Conservation (phyloP, 2,797 vertebrate species). For the Pantherophis vulpinus region DNA sequence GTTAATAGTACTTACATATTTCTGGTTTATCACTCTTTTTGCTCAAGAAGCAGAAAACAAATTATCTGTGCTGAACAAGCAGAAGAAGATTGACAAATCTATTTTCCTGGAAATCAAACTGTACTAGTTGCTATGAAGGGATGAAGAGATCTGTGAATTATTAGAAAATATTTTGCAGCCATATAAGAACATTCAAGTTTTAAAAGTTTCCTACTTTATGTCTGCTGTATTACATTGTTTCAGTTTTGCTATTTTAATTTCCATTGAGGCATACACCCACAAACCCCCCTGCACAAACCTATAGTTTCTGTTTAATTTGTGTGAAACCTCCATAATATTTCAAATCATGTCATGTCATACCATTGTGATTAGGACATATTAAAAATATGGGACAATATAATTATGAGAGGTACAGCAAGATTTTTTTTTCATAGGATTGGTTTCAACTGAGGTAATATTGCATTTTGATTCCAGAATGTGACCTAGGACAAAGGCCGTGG, state of each 20-base stretch:
- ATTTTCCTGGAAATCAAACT: not conserved
- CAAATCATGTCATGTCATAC: not conserved
- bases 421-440: not conserved
- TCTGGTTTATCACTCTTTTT: not conserved
- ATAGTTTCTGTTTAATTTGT: not conserved
- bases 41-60: not conserved
- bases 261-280: not conserved
- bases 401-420: not conserved
- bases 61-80: not conserved
- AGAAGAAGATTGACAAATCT: not conserved
- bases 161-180: not conserved
- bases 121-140: not conserved
- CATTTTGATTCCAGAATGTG: too few relatives aligned
- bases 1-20: not conserved
- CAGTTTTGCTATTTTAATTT: not conserved
- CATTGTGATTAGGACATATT: not conserved
- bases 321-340: not conserved
- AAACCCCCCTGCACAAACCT: not conserved
- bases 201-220: not conserved
- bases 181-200: not conserved
- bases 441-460: not conserved
- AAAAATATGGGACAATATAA: not conserved
- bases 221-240: not conserved
- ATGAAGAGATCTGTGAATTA: not conserved
- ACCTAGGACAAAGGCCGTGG: not conserved